Evolutionary conservation across 2,888 invertebrate species (phyloP), one percentile per base, ranked within the genome.

Genomic region (Polylopha cassiicola): DNA sequence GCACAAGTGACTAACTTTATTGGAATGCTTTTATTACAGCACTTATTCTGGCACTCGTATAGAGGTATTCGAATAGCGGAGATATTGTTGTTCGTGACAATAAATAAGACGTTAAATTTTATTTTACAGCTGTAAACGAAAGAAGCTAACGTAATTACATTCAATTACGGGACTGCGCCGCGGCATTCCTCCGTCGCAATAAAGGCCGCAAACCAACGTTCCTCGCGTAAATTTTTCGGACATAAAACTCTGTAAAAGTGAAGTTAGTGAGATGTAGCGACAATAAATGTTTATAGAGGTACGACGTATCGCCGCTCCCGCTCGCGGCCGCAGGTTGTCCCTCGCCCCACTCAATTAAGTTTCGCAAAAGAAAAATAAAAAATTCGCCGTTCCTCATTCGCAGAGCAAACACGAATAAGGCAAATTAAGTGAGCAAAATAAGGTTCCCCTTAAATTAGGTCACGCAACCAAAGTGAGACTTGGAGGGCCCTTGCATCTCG

Each of bases 51-150:
- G 47, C 56, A 61, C 61, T 65, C 58, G 65, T 60, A 58, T 48
- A 52, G 50, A 47, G 50, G 50, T 57, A 17, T 18, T 28, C 28
- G 14, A 28, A 16, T 10, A 9, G 53, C 54, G 51, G 61, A 69
- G 70, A 74, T 74, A 77, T 74, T 74, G 76, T 77, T 63, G 73
- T 68, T 65, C 62, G 61, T 62, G 72, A 73, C 75, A 76, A 77
- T 84, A 82, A 82, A 84, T 84, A 79, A 77, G 73, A 73, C 78
- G 73, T 85, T 73, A 84, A 82, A 76, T 79, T 79, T 84, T 81
- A 84, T 85, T 84, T 84, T 80, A 82, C 76, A 81, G 58, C 82
- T 57, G 71, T 69, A 79, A 79, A 77, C 69, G 80, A 76, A 81
- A 79, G 80, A 76, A 78, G 78, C 76, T 74, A 77, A 77, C 76